Conservation (phyloP, 2,888 invertebrate species). For the Orthosia cruda region DNA sequence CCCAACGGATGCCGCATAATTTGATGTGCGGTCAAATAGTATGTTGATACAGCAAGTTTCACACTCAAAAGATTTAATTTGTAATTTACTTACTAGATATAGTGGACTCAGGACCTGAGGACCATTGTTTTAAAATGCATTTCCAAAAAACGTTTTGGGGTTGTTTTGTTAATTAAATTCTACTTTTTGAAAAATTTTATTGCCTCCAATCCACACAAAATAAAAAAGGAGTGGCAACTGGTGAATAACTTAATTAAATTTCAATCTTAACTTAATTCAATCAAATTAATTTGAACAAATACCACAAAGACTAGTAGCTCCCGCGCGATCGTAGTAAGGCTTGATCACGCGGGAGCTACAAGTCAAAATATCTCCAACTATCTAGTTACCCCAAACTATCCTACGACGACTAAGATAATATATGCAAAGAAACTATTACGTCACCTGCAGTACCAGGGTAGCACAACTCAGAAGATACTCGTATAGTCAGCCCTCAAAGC, state of each 20-base stretch:
- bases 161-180: no score
- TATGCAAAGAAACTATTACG: slow-evolving; percentile 64
- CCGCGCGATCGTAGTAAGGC: no score
- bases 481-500: slow-evolving; percentile 40
- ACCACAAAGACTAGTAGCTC: no score
- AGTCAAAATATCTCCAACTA: not conserved
- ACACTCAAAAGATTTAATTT: not conserved
- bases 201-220: not conserved
- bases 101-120: not conserved
- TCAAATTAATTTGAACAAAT: not conserved
- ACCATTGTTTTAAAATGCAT: not conserved
- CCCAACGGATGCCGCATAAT: slow-evolving; percentile 30
- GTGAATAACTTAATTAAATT: not conserved
- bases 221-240: not conserved
- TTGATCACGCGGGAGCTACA: not conserved
- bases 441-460: slow-evolving; percentile 50
- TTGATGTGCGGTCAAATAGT: slow-evolving; percentile 4
- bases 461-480: slow-evolving; percentile 49
- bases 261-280: not conserved
- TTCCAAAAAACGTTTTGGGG: not conserved
- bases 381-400: slow-evolving; percentile 23
- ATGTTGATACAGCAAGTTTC: slow-evolving; percentile 2
- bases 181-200: not conserved
- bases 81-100: not conserved
- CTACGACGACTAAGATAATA: slow-evolving; percentile 48